These are phyloP conservation scores for Eulimnadia texana DNA, from an alignment of 1,140 invertebrate genomes.

Conservation along the genomic window DNA sequence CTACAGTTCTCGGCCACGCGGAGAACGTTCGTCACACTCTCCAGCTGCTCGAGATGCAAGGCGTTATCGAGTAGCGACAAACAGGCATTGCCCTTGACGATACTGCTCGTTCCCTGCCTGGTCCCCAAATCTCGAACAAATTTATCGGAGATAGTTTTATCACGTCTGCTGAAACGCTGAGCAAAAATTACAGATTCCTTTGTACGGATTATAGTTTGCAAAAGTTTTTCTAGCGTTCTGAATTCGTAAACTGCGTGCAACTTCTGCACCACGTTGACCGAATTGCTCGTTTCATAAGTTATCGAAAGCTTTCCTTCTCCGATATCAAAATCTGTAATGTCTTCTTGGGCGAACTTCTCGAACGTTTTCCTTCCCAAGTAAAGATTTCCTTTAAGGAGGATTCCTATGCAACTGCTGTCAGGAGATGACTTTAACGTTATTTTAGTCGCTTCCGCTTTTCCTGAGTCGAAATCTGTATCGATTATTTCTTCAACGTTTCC, in stretches of 20 bases:
- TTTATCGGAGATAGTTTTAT: neutral
- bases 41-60: neutral
- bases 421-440: no score
- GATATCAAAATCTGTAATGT: neutral
- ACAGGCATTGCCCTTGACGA: neutral
- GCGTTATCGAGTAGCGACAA: neutral
- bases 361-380: neutral
- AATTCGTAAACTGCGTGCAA: no score
- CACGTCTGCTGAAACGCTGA: neutral
- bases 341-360: neutral
- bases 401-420: neutral
- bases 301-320: neutral
- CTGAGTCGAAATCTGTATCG: no score
- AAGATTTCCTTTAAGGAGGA: neutral
- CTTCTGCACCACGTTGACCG: no score
- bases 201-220: neutral
- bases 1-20: neutral
- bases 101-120: neutral
- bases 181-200: neutral
- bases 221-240: neutral
- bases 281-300: no score
- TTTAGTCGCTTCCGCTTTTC: no score
- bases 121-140: neutral
- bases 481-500: neutral
- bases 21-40: neutral